A percentile compares a stretch with the other conserved stretches of the same genome.
Evolutionary conservation across 2,888 invertebrate species (phyloP).

Genomic region (Camptogramma bilineatum): DNA sequence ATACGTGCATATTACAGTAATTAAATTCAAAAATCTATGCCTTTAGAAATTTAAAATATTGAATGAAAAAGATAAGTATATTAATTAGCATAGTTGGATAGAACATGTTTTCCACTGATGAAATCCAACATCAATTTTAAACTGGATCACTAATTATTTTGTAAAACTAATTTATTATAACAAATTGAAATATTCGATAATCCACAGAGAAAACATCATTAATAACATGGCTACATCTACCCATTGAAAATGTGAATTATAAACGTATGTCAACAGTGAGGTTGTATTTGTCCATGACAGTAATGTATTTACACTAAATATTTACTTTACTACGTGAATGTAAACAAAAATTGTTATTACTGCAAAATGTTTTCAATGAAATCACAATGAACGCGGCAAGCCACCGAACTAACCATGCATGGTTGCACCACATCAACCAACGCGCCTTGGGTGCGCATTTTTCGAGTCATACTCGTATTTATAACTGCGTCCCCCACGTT

Average conservation of each 20-base stretch:
- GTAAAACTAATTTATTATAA: not conserved
- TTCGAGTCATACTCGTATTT: no score
- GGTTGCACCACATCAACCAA: not conserved
- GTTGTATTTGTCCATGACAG: slow-evolving; percentile 45
- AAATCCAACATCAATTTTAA: no score
- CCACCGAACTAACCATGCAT: not conserved
- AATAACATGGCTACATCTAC: not conserved
- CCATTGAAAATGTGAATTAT: slow-evolving; percentile 49
- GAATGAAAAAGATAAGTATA: no score
- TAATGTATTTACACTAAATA: slow-evolving; percentile 45
- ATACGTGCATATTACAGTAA: no score
- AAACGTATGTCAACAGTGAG: slow-evolving; percentile 50
- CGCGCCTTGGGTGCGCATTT: no score
- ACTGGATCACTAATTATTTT: not conserved
- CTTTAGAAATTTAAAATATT: no score
- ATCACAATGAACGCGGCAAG: slow-evolving; percentile 8
- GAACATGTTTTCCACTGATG: no score
- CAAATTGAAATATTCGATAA: not conserved
- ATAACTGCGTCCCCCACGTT: no score
- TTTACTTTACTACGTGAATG: slow-evolving; percentile 27
- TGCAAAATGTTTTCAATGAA: not conserved
- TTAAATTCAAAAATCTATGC: no score
- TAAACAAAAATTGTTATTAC: slow-evolving; percentile 47
- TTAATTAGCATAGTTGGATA: no score
- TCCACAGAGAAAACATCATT: not conserved